Conservation (phyloP, 2,888 invertebrate genomes). For the Cerceris ruficornis region DNA sequence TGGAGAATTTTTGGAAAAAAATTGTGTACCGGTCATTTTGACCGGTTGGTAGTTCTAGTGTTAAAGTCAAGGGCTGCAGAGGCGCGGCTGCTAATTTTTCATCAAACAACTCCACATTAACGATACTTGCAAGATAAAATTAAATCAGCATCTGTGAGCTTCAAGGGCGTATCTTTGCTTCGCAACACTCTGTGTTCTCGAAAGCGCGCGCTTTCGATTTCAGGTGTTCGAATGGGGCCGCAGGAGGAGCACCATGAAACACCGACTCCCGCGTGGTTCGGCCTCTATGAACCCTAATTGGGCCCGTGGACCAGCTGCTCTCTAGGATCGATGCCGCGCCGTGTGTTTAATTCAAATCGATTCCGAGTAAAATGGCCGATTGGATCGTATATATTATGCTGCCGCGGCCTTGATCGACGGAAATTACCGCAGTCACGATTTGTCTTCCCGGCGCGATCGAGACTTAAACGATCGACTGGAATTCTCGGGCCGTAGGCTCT, state of each 20-base stretch:
- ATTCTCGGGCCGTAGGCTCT: neutral
- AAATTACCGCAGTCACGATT: slow-evolving; percentile 65
- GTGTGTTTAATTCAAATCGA: slow-evolving; percentile 64
- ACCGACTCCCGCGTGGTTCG: slow-evolving; percentile 6
- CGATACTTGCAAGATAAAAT: too few relatives aligned
- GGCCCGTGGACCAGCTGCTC: slow-evolving; percentile 59
- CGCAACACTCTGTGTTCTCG: too few relatives aligned
- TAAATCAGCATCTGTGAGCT: too few relatives aligned
- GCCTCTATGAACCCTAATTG: slow-evolving; percentile 66
- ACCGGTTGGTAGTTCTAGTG: too few relatives aligned
- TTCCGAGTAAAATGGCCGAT: slow-evolving; percentile 60
- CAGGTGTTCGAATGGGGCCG: slow-evolving; percentile 34
- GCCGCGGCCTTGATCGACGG: slow-evolving; percentile 50
- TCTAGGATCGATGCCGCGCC: slow-evolving; percentile 24
- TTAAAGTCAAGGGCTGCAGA: too few relatives aligned
- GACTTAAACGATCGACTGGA: slow-evolving; percentile 8
- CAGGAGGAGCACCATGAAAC: slow-evolving; percentile 6
- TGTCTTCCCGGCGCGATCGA: slow-evolving; percentile 62
- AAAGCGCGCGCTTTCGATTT: slow-evolving; percentile 1
- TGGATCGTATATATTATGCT: slow-evolving; percentile 54
- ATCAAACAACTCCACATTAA: too few relatives aligned
- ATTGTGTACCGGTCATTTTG: too few relatives aligned
- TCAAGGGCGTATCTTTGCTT: too few relatives aligned
- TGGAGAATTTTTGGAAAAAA: too few relatives aligned
- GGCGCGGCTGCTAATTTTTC: too few relatives aligned